Conservation (phyloP, 2,888 invertebrate species). For the Tillus elongatus region DNA sequence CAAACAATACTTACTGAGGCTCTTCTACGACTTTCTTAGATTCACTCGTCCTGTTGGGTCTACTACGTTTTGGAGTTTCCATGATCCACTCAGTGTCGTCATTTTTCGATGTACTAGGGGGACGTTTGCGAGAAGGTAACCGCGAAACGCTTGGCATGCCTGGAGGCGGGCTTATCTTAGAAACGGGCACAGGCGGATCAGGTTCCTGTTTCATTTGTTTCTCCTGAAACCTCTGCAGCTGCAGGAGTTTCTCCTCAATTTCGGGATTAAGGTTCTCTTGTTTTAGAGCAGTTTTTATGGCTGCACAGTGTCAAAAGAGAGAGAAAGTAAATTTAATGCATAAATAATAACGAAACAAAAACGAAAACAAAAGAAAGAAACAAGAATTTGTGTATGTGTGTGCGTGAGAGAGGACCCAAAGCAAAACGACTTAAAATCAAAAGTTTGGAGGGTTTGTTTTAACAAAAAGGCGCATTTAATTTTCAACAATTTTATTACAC, state of each 20-base stretch:
- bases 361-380: constrained; percentile 14
- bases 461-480: constrained; percentile 27
- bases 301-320: constrained; percentile 43
- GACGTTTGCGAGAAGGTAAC: constrained; percentile 32
- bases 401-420: constrained; percentile 30
- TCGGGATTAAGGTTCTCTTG: constrained; percentile 87
- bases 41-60: constrained; percentile 30
- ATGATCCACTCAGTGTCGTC: constrained; percentile 44
- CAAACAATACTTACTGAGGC: constrained; percentile 32
- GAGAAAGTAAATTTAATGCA: constrained; percentile 9
- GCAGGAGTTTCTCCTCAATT: constrained; percentile 83
- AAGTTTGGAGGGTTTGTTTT: constrained; percentile 30
- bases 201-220: constrained; percentile 60
- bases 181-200: constrained; percentile 32
- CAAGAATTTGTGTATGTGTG: constrained; percentile 16
- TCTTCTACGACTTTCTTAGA: constrained; percentile 33
- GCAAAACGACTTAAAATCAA: constrained; percentile 35
- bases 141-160: constrained; percentile 11
- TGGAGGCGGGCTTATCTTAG: constrained; percentile 25
- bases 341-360: constrained; percentile 12
- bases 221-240: constrained; percentile 78
- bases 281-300: constrained; percentile 84
- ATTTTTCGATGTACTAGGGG: constrained; percentile 34
- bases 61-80: constrained; percentile 40
- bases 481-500: constrained; percentile 29